These are phyloP conservation scores for honey bee (Apis mellifera) DNA, from an alignment of 1,140 invertebrate species.

Conservation along the genomic window DNA sequence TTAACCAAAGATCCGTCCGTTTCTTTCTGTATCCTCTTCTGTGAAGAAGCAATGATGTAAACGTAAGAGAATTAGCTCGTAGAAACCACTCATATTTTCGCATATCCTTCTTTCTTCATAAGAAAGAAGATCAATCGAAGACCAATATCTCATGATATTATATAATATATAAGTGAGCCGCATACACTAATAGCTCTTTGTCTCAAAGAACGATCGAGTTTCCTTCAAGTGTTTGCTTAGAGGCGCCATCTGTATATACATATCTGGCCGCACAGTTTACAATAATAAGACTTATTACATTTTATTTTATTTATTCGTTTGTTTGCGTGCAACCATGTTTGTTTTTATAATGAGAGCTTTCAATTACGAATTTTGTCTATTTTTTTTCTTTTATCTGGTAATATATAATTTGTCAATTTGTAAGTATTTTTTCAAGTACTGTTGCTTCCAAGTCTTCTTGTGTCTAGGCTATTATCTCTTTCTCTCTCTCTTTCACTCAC, in stretches of 20 bases:
- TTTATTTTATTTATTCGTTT: not conserved
- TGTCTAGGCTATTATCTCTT: slow-evolving; percentile 1
- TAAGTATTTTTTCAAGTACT: slow-evolving; percentile 2
- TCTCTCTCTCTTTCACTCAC: not conserved
- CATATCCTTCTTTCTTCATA: not conserved
- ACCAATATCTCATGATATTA: not conserved
- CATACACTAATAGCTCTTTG: not conserved
- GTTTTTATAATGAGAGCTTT: not conserved
- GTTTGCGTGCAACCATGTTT: no score
- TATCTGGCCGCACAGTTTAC: not conserved
- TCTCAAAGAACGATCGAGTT: not conserved
- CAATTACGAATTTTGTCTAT: not conserved
- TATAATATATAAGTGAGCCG: not conserved
- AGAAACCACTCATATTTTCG: not conserved
- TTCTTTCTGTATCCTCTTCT: not conserved
- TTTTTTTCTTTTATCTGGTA: not conserved
- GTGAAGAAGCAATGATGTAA: not conserved
- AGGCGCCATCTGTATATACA: not conserved
- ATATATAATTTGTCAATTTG: not conserved
- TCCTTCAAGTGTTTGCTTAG: no score
- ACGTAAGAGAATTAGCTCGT: not conserved
- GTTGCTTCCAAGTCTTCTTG: not conserved
- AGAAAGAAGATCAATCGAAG: slow-evolving; percentile 1
- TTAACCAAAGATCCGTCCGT: slow-evolving; percentile 7
- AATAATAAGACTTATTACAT: not conserved